Percentiles rank a stretch among this genome's conserved stretches.
Evolutionary conservation across 2,888 invertebrate species (phyloP).

Genomic region (Notocelia uddmanniana): DNA sequence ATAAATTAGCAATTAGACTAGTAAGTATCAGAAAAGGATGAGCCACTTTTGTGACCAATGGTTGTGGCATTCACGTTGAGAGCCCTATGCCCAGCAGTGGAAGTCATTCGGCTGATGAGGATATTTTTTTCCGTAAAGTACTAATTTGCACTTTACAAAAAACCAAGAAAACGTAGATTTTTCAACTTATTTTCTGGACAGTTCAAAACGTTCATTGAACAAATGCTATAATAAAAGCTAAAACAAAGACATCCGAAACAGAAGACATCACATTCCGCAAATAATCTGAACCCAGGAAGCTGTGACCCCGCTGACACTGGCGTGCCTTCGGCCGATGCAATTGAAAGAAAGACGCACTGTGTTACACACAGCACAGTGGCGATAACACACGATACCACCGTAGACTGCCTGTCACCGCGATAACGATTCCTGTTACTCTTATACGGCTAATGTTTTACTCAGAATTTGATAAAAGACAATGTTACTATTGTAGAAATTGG

Average conservation of each 20-base stretch:
- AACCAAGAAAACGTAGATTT: too few species aligned
- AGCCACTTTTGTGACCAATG: too few species aligned
- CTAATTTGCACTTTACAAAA: too few species aligned
- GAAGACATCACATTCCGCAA: constrained; percentile 58
- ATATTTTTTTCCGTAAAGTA: too few species aligned
- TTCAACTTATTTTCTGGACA: neutral
- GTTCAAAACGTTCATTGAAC: neutral
- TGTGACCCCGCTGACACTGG: constrained; percentile 59
- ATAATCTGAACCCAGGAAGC: constrained; percentile 75
- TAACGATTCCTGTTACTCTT: constrained; percentile 57
- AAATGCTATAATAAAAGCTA: constrained; percentile 6
- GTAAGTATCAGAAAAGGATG: too few species aligned
- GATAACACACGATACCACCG: constrained; percentile 51
- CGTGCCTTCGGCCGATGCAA: constrained; percentile 59
- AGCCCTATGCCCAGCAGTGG: too few species aligned
- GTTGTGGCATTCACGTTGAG: too few species aligned
- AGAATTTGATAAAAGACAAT: constrained; percentile 30
- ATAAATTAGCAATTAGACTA: too few species aligned
- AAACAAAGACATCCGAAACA: constrained; percentile 16
- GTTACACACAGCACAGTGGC: constrained; percentile 3
- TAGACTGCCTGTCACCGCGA: constrained; percentile 82
- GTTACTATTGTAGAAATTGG: constrained; percentile 19
- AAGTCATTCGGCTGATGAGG: too few species aligned
- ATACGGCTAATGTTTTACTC: constrained; percentile 19
- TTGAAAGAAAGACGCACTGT: constrained; percentile 56